Conservation (phyloP, 92 coral and sea anemone species). For the Siderastrea radians region DNA sequence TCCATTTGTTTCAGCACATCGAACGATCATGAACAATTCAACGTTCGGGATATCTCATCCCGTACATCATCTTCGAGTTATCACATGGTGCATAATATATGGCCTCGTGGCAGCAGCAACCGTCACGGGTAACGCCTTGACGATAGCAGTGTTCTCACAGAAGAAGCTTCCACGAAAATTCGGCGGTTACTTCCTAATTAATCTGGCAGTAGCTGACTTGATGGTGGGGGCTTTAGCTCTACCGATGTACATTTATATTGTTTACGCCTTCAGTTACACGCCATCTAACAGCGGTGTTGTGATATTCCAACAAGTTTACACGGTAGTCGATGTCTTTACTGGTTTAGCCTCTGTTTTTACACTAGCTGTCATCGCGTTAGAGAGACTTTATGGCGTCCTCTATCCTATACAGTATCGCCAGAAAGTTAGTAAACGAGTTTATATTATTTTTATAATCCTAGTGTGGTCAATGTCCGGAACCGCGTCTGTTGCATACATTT, state of each 20-base stretch:
- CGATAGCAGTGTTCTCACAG: conserved; percentile 62
- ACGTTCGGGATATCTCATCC: conserved; percentile 3
- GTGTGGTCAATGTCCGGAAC: conserved; percentile 75
- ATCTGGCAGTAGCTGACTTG: conserved; percentile 80
- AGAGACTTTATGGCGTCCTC: conserved; percentile 71
- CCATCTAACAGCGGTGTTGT: not conserved
- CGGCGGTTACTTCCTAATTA: conserved; percentile 74
- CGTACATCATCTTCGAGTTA: conserved; percentile 4
- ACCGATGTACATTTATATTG: conserved; percentile 77
- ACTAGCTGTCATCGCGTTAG: conserved; percentile 75
- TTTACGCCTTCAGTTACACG: conserved; percentile 30
- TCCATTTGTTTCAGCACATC: not conserved
- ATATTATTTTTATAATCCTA: conserved; percentile 27
- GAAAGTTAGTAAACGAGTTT: conserved; percentile 39
- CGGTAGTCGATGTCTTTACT: conserved; percentile 69
- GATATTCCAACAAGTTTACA: conserved; percentile 42
- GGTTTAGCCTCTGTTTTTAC: conserved; percentile 87
- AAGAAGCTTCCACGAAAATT: conserved; percentile 69
- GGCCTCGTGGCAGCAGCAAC: conserved; percentile 70
- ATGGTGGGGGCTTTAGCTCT: conserved; percentile 82
- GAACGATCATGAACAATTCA: conserved; percentile 22
- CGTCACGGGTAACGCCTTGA: conserved; percentile 70
- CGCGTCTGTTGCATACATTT: conserved; percentile 54
- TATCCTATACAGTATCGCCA: conserved; percentile 74
- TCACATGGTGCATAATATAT: conserved; percentile 75